Base-by-base conservation (phyloP, 2,113 vertebrate species). In the Cricetomys ansorgei region DNA sequence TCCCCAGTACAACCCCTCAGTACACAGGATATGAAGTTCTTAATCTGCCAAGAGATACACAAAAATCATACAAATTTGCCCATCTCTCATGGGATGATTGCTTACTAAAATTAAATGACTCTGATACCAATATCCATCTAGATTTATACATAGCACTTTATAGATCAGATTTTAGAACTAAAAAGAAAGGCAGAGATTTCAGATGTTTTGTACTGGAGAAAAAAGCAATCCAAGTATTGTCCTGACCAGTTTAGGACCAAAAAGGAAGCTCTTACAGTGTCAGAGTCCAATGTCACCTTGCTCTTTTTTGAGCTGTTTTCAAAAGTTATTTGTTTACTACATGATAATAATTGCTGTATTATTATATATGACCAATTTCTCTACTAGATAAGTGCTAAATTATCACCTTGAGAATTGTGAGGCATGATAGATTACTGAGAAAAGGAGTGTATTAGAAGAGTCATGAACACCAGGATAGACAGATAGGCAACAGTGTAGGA, bases 351-450 rank as follows among this genome's bases (percentile, higher is more conserved):
- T 48, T 73, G 7, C 55, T 76, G 5, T 79, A 31, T 25, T 45
- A 17, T 80, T n/a, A 12, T 59, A 40, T 85, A 29, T 96, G 5
- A 1, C n/a, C 3, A 90, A 50, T 64, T 89, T 72, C 34, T 11
- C 88, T 79, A 89, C 75, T 93, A 81, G 57, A 95, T 21, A 86
- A 25, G 21, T 62, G 59, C 62, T 91, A 80, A 65, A 37, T 55
- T 87, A 7, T 89, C 21, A 77, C 3, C 48, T 88, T 81, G 25
- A 59, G n/a, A 59, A 83, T 59, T 83, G 37, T 40, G 37, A 80
- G 34, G 53, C 9, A 8, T 17, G 40, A 84, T 84, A 57, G n/a
- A 45, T 10, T 15, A 43, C 23, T 29, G 73, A 27, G 15, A 50
- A 29, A 43, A 62, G 25, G n/a, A 83, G 57, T 29, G 2, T 29